phyloP scores from a whole-genome alignment of 2,888 invertebrate species.

The Cephus spinipes region DNA sequence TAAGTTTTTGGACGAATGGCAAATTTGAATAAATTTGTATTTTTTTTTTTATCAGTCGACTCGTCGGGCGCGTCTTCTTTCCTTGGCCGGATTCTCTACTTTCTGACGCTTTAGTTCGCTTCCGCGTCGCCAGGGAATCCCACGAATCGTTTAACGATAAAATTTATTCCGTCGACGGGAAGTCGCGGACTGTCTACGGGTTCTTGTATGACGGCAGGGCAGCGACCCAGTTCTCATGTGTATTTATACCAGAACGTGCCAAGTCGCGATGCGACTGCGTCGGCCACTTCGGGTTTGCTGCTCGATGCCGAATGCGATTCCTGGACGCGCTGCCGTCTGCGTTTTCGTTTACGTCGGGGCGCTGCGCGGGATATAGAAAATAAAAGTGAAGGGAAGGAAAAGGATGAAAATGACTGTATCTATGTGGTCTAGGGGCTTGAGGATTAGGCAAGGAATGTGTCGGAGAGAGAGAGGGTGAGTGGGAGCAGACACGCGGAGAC shows the following conservation, averaged over 20 bases:
- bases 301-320: slow-evolving; percentile 7
- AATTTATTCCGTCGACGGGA: slow-evolving; percentile 27
- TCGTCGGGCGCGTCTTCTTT: not conserved
- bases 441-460: not conserved
- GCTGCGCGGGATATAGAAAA: not conserved
- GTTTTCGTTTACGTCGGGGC: not conserved
- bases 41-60: not conserved
- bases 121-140: not conserved
- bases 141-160: slow-evolving; percentile 37
- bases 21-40: not conserved
- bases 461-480: not conserved
- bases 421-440: not conserved
- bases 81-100: not conserved
- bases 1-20: not conserved
- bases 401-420: not conserved
- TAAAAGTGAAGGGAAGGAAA: not conserved
- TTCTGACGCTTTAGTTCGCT: not conserved
- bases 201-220: slow-evolving; percentile 33
- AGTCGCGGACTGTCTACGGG: not conserved
- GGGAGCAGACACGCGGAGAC: too few species aligned
- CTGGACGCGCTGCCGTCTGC: not conserved
- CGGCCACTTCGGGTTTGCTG: not conserved
- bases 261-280: slow-evolving; percentile 19
- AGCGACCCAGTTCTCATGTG: slow-evolving; percentile 57
- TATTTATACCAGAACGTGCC: slow-evolving; percentile 57